Evolutionary conservation across 2,113 vertebrate species (phyloP), one percentile per base, ranked within the genome.

Genomic region (Melozone crissalis): DNA sequence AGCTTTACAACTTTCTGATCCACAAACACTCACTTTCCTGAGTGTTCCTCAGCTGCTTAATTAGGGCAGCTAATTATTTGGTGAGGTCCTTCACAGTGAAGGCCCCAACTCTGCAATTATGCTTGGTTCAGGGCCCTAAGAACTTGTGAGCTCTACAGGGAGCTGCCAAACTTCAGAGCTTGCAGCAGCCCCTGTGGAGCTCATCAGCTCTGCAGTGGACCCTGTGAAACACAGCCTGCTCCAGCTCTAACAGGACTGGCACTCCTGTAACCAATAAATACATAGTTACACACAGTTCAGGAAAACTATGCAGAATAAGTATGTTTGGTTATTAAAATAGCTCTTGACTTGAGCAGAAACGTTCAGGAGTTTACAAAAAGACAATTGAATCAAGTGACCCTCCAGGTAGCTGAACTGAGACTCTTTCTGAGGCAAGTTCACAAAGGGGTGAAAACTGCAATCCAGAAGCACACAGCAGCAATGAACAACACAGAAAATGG

Each of bases 11-110:
- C 43, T 62, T 82, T 89, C 66, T 85, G 31, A 89, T 87, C 61
- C 0, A 0, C 15, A 76, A 82, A n/a, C 9, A 0, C 93, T 87
- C 86, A 89, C 78, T 57, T 93, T 93, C 87, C 91, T 43, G 16
- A 73, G 54, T 1, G 2, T 73, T 90, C 74, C 62, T 91, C 91
- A 79, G 84, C 81, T 77, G 74, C 71, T 82, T 95, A 89, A 95
- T 85, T 83, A 76, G 84, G 78, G 91, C 74, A 91, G 58, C 52
- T 84, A 94, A 91, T 95, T 97, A 93, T 83, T 85, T 87, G 89
- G 67, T 58, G 71, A 91, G 55, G 74, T 62, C 78, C 84, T 86
- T 84, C 77, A 74, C 66, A 69, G 43, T 15, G 28, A 93, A 87
- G n/a, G 77, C 62, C 65, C 57, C 62, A 91, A 43, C 84, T 95